Conservation (phyloP, 2,113 vertebrate species). For the Chinchilla lanigera region DNA sequence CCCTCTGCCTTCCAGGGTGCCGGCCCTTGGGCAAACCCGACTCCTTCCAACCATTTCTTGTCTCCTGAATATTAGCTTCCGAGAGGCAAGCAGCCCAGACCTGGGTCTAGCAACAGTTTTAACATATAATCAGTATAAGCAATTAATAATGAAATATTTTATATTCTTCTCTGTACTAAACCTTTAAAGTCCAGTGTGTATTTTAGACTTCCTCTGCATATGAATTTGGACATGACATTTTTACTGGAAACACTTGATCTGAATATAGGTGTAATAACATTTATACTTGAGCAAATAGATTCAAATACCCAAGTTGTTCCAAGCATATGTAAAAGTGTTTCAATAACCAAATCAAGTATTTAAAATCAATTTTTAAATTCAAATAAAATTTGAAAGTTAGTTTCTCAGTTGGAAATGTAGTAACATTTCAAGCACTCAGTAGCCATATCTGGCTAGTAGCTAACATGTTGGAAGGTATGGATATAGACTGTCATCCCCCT, state of each 20-base stretch:
- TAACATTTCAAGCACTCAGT: not conserved
- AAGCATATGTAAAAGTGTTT: not conserved
- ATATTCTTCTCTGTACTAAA: not conserved
- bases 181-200: not conserved
- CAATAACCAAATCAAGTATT: not conserved
- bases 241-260: not conserved
- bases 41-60: not conserved
- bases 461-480: not conserved
- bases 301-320: not conserved
- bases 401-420: not conserved
- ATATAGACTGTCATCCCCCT: not conserved
- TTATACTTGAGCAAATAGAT: not conserved
- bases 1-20: not conserved
- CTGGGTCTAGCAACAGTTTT: not conserved
- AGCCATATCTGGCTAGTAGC: not conserved
- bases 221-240: conserved; percentile 1
- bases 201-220: not conserved
- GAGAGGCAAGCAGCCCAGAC: not conserved
- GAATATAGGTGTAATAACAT: not conserved
- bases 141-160: not conserved
- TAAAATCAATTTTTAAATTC: not conserved
- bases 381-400: not conserved
- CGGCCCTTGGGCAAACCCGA: not conserved
- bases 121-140: not conserved
- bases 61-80: not conserved